A percentile compares a stretch with the other conserved stretches of the same genome.
Evolutionary conservation across 2,888 invertebrate genomes (phyloP).

Genomic region (Uloborus plumipes): DNA sequence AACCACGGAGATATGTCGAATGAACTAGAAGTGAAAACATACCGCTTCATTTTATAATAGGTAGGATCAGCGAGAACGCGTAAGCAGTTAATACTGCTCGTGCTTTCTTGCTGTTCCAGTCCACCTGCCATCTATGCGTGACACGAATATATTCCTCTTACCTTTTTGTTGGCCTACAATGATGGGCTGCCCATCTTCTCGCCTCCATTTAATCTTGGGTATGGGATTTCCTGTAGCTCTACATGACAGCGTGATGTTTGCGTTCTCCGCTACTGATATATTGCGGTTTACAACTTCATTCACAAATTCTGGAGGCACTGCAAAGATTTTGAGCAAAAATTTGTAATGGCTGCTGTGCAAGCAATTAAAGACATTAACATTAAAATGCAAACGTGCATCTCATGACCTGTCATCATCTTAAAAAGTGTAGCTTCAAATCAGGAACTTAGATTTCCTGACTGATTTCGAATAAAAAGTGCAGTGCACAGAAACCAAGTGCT

Average conservation of each 20-base stretch:
- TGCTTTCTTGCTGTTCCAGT: no score
- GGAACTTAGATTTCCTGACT: background rate
- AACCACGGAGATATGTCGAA: no score
- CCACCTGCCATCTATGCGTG: no score
- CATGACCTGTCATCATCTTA: background rate
- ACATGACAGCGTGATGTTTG: slow-evolving; percentile 67
- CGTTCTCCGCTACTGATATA: slow-evolving; percentile 66
- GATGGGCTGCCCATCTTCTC: slow-evolving; percentile 81
- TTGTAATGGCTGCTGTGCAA: no score
- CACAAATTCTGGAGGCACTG: slow-evolving; percentile 66
- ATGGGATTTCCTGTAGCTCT: slow-evolving; percentile 68
- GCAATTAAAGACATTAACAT: no score
- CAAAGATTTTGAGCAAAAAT: no score
- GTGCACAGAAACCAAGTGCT: slow-evolving; percentile 6
- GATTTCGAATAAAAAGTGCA: background rate
- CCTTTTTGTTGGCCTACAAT: slow-evolving; percentile 76
- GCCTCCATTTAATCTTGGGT: slow-evolving; percentile 86
- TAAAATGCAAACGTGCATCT: background rate
- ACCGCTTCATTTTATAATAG: no score
- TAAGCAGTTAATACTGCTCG: no score
- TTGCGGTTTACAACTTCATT: slow-evolving; percentile 63
- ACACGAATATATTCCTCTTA: slow-evolving; percentile 71
- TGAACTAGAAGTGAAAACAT: no score
- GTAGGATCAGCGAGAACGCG: no score
- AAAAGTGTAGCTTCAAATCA: background rate